phyloP scores from a whole-genome alignment of 2,888 invertebrate genomes.

The Agriotes lineatus region DNA sequence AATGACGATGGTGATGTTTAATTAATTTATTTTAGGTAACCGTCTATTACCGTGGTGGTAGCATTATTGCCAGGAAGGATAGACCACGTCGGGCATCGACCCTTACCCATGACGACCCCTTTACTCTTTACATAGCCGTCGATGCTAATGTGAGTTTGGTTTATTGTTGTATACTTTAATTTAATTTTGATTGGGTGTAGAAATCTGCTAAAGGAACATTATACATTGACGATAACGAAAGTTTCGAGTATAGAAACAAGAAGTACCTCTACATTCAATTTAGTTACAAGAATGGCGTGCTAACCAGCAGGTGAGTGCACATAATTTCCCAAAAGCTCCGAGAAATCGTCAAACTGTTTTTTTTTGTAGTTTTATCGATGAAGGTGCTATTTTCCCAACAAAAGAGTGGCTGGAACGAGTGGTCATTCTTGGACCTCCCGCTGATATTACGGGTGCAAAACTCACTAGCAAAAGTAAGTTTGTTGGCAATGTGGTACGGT shows the following conservation, averaged over 20 bases:
- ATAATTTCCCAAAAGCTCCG: too few species aligned
- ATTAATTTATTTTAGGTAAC: slow-evolving; percentile 77
- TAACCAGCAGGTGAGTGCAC: slow-evolving; percentile 73
- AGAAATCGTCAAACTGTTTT: too few species aligned
- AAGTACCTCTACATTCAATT: slow-evolving; percentile 80
- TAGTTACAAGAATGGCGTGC: slow-evolving; percentile 71
- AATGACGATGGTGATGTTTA: too few species aligned
- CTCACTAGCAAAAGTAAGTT: slow-evolving; percentile 68
- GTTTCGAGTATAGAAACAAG: slow-evolving; percentile 83
- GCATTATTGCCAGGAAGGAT: slow-evolving; percentile 91
- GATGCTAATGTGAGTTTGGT: slow-evolving; percentile 73
- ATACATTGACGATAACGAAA: slow-evolving; percentile 93
- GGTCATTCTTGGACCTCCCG: slow-evolving; percentile 82
- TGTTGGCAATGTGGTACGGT: too few species aligned
- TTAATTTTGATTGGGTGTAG: slow-evolving; percentile 59
- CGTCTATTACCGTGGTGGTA: slow-evolving; percentile 93
- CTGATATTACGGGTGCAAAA: slow-evolving; percentile 77
- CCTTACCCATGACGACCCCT: slow-evolving; percentile 92
- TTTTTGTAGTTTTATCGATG: slow-evolving; percentile 71
- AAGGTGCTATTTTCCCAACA: slow-evolving; percentile 77
- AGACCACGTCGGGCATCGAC: slow-evolving; percentile 87
- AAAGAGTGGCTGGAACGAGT: slow-evolving; percentile 91
- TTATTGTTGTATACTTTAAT: slow-evolving; percentile 60
- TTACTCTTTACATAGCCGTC: slow-evolving; percentile 88
- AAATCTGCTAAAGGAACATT: slow-evolving; percentile 81